phyloP scores from a whole-genome alignment of 2,888 invertebrate species.

The Noctua janthina region DNA sequence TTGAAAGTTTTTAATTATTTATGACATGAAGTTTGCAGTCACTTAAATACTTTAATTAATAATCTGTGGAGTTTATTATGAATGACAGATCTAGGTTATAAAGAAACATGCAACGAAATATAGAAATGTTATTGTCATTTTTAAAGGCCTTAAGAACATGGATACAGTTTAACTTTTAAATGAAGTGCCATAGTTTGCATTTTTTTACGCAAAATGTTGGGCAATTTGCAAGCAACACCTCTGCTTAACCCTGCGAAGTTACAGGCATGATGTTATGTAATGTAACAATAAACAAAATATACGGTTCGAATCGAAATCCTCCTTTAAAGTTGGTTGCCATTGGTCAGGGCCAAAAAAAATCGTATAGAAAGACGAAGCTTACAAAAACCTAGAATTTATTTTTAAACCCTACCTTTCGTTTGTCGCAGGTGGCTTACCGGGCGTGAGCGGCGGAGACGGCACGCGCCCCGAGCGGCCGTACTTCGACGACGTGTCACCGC shows the following conservation, averaged over 20 bases:
- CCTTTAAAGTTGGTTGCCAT: background rate
- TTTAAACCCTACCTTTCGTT: constrained; percentile 1
- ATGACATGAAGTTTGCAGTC: constrained; percentile 38
- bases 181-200: background rate
- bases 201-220: background rate
- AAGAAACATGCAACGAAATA: constrained; percentile 11
- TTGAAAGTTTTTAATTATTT: constrained; percentile 58
- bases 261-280: background rate
- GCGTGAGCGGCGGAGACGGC: constrained; percentile 77
- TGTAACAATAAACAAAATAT: no score
- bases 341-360: background rate
- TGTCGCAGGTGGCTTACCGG: constrained; percentile 78
- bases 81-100: constrained; percentile 17
- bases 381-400: background rate
- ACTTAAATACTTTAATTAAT: constrained; percentile 44
- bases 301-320: no score
- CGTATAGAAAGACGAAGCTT: background rate
- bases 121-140: background rate
- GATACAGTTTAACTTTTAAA: background rate
- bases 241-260: background rate
- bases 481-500: constrained; percentile 95
- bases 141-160: background rate
- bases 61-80: constrained; percentile 30
- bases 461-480: constrained; percentile 92
- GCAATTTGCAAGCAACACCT: background rate